Base-by-base conservation (phyloP, 2,797 vertebrate species). In the Hoplostethus mediterraneus region DNA sequence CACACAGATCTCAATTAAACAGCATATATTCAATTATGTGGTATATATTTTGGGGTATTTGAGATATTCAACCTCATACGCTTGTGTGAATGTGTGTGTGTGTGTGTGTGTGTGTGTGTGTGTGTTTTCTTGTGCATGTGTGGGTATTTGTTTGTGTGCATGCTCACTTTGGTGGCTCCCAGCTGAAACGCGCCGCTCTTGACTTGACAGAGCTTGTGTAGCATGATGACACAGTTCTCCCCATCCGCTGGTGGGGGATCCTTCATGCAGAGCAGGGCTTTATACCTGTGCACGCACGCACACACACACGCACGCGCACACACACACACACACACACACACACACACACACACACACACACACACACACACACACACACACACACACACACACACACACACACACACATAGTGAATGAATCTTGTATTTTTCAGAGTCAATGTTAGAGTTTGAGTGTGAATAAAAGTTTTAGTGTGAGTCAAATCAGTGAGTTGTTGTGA, bases 101-200 rank as follows among this genome's bases (percentile, higher is more conserved):
- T 42, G 61, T 73, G 12, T 44, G 44, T 4, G 60, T 48, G 49
- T 52, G 36, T 42, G 61, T 73, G n/a, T 52, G 47, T 42, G 61
- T 73, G 12, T 44, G 44, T 4, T 7, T 62, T 44, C 87, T 77
- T 62, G 33, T 42, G n/a, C 48, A 30, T 48, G 49, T 52, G 42
- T 42, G 61, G 65, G 12, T 44, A 17, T 51, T 30, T 48, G 49
- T 52, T 42, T 42, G 61, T 73, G n/a, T 44, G 44, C 3, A 11
- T 62, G 48, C 87, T 77, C 84, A 98, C 98, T 96, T 99, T 99
- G 82, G 92, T 98, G 87, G 98, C 93, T 0, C 98, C 98, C 0
- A 99, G 92, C 1, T 97, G 95, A 83, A 94, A 99, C 63, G 94
- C 95, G 65, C 88, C 92, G 3, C 74, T 93, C 70, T 83, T 95